Evolutionary conservation across 2,888 invertebrate genomes (phyloP).

Genomic region (Drosophila eohydei): DNA sequence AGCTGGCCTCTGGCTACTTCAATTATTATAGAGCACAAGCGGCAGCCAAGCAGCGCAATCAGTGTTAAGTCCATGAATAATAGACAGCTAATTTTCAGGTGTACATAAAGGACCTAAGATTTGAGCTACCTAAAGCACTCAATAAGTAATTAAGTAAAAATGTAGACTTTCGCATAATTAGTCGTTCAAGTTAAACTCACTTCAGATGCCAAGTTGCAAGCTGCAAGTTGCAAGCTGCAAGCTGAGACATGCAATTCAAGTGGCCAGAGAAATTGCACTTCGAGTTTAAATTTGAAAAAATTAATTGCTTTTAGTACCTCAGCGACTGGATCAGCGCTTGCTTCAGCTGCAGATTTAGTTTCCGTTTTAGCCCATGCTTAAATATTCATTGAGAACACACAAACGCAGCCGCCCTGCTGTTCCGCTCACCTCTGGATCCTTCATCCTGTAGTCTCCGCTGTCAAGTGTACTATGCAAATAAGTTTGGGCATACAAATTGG

Average conservation of each 20-base stretch:
- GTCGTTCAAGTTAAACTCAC: slow-evolving; percentile 68
- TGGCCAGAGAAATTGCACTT: slow-evolving; percentile 63
- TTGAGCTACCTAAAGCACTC: slow-evolving; percentile 4
- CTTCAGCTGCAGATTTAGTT: slow-evolving; percentile 25
- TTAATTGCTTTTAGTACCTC: slow-evolving; percentile 75
- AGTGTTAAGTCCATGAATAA: neutral
- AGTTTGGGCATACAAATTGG: slow-evolving; percentile 78
- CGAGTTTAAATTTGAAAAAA: slow-evolving; percentile 60
- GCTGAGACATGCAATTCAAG: slow-evolving; percentile 25
- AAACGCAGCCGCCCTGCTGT: slow-evolving; percentile 7
- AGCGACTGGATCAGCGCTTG: slow-evolving; percentile 21
- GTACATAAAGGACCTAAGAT: neutral
- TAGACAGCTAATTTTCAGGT: slow-evolving; percentile 1
- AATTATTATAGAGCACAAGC: neutral
- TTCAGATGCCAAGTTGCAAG: slow-evolving; percentile 20
- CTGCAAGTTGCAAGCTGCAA: neutral
- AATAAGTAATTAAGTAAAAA: slow-evolving; percentile 59
- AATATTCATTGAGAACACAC: slow-evolving; percentile 68
- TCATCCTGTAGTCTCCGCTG: slow-evolving; percentile 25
- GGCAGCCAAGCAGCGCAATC: neutral
- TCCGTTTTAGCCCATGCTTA: slow-evolving; percentile 49
- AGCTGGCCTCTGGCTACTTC: neutral
- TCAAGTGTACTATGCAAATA: slow-evolving; percentile 72
- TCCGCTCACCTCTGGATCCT: neutral
- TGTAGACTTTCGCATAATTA: slow-evolving; percentile 65